Base-by-base conservation (phyloP, 2,113 vertebrate genomes). In the Cromileptes altivelis region DNA sequence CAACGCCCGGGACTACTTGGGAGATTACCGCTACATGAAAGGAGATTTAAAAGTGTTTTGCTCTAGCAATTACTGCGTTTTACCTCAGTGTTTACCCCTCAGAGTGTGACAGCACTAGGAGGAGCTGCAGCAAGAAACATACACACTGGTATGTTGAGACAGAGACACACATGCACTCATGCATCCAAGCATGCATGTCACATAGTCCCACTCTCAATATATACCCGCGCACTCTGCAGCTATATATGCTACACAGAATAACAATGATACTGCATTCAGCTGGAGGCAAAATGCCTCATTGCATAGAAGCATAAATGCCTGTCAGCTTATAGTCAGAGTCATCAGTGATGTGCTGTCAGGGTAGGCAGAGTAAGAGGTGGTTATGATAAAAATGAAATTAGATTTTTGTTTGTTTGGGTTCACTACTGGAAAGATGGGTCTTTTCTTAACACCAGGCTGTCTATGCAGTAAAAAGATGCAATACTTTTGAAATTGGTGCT, bases 1-100 rank as follows among this genome's bases (percentile, higher is more conserved):
- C 72, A 90, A 82, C 78, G 85, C 71, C 70, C 50, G 7, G 69
- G 6, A 21, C 69, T 55, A 67, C 78, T 23, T 18, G 49, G 53
- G 62, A 56, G 61, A 85, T 78, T 78, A 77, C 56, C 14, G 55
- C 57, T n/a, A 71, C 63, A 81, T 70, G 74, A 89, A 72, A 73
- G 62, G 33, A 55, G 50, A 76, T 81, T 58, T 58, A 2, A 49
- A 71, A 57, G 45, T 25, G 52, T 37, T 86, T 78, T 76, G 63
- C 40, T 85, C 17, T 37, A 69, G 56, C 30, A 45, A 56, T 70
- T 72, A 70, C 47, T 60, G 61, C 79, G 33, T 78, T 89, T 81
- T 77, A 50, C 75, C 73, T 80, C 21, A 45, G 60, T 52, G 55
- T 60, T 72, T 14, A 23, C 3, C 37, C 50, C 23, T 72, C 53